Evolutionary conservation across 2,113 vertebrate genomes (phyloP), one percentile per base, ranked within the genome.

Genomic region (Himantopus leucocephalus): DNA sequence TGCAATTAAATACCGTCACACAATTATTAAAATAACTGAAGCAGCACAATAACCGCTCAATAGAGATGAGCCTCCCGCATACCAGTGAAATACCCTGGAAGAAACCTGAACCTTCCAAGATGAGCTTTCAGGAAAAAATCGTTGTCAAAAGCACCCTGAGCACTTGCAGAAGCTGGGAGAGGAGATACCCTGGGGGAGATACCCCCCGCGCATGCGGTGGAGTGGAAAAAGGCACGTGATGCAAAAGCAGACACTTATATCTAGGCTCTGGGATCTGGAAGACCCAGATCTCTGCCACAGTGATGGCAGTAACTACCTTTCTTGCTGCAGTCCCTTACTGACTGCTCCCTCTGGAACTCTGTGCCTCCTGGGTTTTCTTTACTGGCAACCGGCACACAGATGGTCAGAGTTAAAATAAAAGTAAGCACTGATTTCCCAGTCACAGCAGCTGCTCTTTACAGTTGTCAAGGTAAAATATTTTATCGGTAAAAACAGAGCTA

Each of bases 11-110:
- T 26, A 77, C 15, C 22, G 58, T 29, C 78, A 83, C 8, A 9
- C 58, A 62, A 90, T 92, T 86, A 95, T 23, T 62, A 75, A 39
- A 96, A 34, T 90, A 95, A 95, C 52, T 63, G 43, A 90, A 91
- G 79, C 64, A 72, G 73, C 83, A 84, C 73, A 87, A n/a, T 64
- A 85, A 48, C 68, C 0, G 4, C 48, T 92, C 35, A 34, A 12
- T 1, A 67, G 39, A 74, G 47, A 52, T 53, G 11, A 81, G 90
- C 30, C 75, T 91, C 72, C 48, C n/a, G 60, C 5, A 6, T 32
- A 63, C 15, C 60, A 93, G 19, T 35, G 47, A 84, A 84, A 67
- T 7, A 39, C 20, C 35, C 66, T 37, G 75, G 47, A 90, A 78
- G 53, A 91, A 84, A 77, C 19, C 9, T 8, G 30, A 90, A 64